These are phyloP conservation scores for Tolmerus cingulatus DNA, from an alignment of 2,888 invertebrate species.

Conservation along the genomic window DNA sequence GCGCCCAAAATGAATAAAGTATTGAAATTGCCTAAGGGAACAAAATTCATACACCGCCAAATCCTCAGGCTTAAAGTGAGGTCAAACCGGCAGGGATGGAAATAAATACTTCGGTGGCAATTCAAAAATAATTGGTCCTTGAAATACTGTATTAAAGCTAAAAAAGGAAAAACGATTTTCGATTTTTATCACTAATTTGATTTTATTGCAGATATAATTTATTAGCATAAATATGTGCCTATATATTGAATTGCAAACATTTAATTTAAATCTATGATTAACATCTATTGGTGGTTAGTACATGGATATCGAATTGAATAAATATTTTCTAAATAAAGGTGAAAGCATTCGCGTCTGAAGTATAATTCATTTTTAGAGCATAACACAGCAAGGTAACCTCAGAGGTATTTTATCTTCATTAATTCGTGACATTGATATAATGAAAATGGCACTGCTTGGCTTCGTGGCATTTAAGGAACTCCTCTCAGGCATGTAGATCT, in stretches of 20 bases:
- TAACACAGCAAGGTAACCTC: neutral
- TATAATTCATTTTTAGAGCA: neutral
- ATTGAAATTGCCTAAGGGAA: neutral
- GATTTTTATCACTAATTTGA: neutral
- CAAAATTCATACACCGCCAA: neutral
- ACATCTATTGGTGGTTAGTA: neutral
- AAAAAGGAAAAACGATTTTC: neutral
- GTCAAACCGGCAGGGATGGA: neutral
- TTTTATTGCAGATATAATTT: neutral
- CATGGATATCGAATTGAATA: neutral
- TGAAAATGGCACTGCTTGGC: neutral
- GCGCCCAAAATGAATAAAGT: neutral
- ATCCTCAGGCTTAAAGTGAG: neutral
- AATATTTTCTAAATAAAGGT: neutral
- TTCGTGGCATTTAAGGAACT: neutral
- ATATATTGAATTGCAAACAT: neutral
- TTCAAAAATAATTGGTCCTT: neutral
- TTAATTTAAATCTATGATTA: neutral
- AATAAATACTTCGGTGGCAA: neutral
- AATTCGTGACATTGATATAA: neutral
- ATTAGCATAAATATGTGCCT: neutral
- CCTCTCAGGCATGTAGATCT: neutral
- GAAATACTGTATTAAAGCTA: neutral
- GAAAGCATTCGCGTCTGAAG: neutral
- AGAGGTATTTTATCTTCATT: neutral